Percentiles rank a stretch among this genome's conserved stretches.
These are phyloP conservation scores for Gulo gulo DNA, from an alignment of 2,113 vertebrate species.

Conservation along the genomic window DNA sequence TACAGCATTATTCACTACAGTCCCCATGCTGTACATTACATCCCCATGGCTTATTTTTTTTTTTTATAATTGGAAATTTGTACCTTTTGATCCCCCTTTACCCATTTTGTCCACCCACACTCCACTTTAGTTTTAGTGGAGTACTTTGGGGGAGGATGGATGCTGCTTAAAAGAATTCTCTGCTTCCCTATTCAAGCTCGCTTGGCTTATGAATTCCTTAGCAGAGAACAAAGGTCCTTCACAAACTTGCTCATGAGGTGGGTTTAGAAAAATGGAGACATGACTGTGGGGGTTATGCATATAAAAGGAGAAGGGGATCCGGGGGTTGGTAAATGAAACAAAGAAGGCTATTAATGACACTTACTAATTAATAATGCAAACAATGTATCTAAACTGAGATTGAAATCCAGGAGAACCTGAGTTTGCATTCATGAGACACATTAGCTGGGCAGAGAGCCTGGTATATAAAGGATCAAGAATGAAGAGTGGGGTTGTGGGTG, in stretches of 20 bases:
- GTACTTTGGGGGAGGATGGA: neutral
- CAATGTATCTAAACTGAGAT: neutral
- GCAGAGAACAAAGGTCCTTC: neutral
- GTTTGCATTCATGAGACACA: neutral
- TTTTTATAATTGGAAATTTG: neutral
- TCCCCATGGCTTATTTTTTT: neutral
- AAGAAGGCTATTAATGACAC: neutral
- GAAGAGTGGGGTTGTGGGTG: no score
- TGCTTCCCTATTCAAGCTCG: neutral
- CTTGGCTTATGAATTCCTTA: neutral
- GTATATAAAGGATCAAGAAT: neutral
- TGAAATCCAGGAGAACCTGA: neutral
- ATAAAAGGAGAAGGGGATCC: neutral
- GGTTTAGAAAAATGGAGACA: neutral
- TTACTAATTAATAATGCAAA: neutral
- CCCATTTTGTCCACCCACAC: neutral
- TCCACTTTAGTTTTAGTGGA: neutral
- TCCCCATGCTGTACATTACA: neutral
- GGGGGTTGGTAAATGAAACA: neutral
- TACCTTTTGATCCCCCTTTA: neutral
- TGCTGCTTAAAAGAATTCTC: neutral
- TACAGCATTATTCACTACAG: neutral
- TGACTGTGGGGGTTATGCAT: neutral
- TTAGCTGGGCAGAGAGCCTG: neutral
- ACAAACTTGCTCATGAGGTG: neutral